These are phyloP conservation scores for Mirounga angustirostris DNA, from an alignment of 2,113 vertebrate species.

Conservation along the genomic window DNA sequence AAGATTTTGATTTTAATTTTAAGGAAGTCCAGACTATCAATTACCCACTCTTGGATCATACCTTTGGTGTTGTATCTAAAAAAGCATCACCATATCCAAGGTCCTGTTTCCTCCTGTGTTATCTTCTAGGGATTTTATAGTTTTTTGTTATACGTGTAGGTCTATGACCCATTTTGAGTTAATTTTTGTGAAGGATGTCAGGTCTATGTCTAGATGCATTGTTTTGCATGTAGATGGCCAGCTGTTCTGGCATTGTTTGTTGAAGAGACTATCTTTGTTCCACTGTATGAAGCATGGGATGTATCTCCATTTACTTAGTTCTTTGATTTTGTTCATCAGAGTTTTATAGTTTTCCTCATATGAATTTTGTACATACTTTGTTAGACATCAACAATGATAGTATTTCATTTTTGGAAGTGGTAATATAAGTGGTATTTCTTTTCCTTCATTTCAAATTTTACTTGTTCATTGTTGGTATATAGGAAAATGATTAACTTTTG, in stretches of 20 bases:
- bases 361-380: background rate
- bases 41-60: background rate
- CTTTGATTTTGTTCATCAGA: background rate
- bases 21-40: background rate
- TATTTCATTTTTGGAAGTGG: background rate
- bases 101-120: background rate
- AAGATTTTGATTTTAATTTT: background rate
- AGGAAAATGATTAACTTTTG: background rate
- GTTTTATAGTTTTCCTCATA: background rate
- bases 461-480: background rate
- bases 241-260: background rate
- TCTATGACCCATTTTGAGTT: background rate
- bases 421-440: background rate
- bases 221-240: background rate
- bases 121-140: background rate
- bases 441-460: background rate
- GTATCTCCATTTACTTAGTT: background rate
- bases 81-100: background rate
- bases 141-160: background rate
- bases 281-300: background rate
- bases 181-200: background rate
- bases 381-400: background rate
- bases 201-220: background rate
- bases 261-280: background rate
- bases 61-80: background rate